Evolutionary conservation across 2,113 vertebrate species (phyloP), one percentile per base, ranked within the genome.

Genomic region (Jaculus jaculus): DNA sequence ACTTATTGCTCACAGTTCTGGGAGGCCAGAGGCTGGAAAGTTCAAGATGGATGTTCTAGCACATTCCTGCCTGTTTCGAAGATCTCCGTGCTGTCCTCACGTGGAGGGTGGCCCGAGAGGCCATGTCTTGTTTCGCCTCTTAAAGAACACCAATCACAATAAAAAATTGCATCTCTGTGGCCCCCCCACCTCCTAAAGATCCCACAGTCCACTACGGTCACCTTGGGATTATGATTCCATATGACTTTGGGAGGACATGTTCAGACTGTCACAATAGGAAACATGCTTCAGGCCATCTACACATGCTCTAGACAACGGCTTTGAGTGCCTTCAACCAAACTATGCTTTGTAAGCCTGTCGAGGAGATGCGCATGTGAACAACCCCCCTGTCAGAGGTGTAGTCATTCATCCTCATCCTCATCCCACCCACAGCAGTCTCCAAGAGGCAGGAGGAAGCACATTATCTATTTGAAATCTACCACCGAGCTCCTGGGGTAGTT

Each of bases 401-500:
- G 15, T 39, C 20, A 10, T 7, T 42, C 11, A 24, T 15, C 6
- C 1, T 37, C 66, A n/a, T 71, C 21, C 10, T 65, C 13, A 61
- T 9, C 54, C 54, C 5, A 47, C 42, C 5, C 42, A 6, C 42
- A 5, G 42, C 42, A 47, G 42, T 8, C 8, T 8, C 42, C 42
- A 39, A 47, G 23, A 32, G 42, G n/a, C 42, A 39, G 58, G 23
- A 32, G 42, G n/a, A 9, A 15, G 23, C 2, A 24, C 66, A 60
- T 58, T 0, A 0, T n/a, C 20, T 39, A 73, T 10, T 47, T 60
- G 42, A 34, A 15, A 28, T 68, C 71, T 39, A 1, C n/a, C 1
- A 12, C 34, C 73, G 2, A 12, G 32, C 24, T 21, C 4, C 18
- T 58, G 65, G n/a, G 30, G 1, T 2, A 0, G 0, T 0, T 1